phyloP scores from a whole-genome alignment of 2,113 vertebrate genomes.

The Plotosus lineatus region DNA sequence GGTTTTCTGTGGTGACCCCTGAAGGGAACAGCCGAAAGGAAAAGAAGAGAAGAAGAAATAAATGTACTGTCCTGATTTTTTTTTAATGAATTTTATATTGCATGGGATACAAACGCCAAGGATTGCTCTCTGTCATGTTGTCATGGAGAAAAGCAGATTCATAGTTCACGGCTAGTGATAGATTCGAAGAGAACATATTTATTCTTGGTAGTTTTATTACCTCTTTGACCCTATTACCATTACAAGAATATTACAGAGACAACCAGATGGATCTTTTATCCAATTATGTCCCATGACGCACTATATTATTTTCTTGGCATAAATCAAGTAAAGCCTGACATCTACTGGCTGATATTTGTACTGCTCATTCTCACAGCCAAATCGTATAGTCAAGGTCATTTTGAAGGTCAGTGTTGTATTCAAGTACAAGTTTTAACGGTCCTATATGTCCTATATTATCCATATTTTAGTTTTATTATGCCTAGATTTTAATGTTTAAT shows the following conservation, averaged over 20 bases:
- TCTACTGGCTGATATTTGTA: conserved; percentile 26
- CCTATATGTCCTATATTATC: no score
- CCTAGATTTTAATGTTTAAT: not conserved
- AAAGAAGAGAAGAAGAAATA: no score
- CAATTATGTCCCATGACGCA: no score
- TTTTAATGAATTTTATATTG: no score
- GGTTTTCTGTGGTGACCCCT: no score
- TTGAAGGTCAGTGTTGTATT: no score
- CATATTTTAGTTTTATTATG: not conserved
- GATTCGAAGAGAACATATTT: not conserved
- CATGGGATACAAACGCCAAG: not conserved
- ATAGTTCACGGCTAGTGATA: not conserved
- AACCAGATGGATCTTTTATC: not conserved
- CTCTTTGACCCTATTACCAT: not conserved
- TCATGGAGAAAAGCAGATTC: not conserved
- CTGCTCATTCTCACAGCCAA: not conserved
- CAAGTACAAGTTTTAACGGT: no score
- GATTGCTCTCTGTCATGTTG: not conserved
- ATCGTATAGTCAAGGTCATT: not conserved
- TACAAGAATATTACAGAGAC: not conserved
- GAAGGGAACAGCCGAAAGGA: no score
- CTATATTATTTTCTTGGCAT: not conserved
- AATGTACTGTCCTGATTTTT: no score
- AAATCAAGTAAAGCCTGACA: conserved; percentile 34
- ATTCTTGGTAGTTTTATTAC: not conserved